Evolutionary conservation across 2,888 invertebrate species (phyloP), one percentile per base, ranked within the genome.

Genomic region (Lagria hirta): DNA sequence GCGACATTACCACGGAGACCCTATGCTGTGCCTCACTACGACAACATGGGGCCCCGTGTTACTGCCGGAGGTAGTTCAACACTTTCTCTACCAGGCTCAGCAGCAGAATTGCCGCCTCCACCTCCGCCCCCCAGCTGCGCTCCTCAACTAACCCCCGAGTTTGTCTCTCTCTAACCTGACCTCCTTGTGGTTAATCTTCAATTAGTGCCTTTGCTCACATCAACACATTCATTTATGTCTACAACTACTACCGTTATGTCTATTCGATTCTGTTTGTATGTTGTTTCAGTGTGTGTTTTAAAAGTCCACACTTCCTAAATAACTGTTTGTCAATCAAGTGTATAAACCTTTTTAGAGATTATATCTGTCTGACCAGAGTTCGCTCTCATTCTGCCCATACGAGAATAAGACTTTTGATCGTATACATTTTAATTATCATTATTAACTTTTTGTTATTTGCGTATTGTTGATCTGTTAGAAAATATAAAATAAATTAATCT

Each of bases 61-160:
- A 92, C 91, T 5, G 90, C 90, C 18, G 88, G 88, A 49, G 92
- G 92, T 29, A 89, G 88, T 67, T 91, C 91, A 4, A 88, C 87
- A 14, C 82, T 90, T 66, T 90, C 90, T 15, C 76, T 92, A 53
- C 87, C 88, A 49, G 88, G 82, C 61, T 77, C 77, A 52, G 72
- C 75, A 33, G 63, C 62, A 32, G 33, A 24, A 38, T 67, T 21
- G 64, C 69, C 40, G 68, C 71, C 75, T 10, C 75, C 75, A 52
- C 73, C 74, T 2, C 79, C 80, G 4, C 80, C 82, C 11, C 80
- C 81, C 27, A 65, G 71, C 54, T 77, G 77, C 63, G 73, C 76
- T 52, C 75, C 77, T 55, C 45, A 46, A 32, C 75, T 73, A 51
- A 76, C 76, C 36, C 77, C 78, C 54, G 77, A 78, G 68, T 78